Percentiles rank a stretch among this genome's conserved stretches.
Evolutionary conservation across 2,797 vertebrate species (phyloP).

Genomic region (Pipistrellus pipistrellus): DNA sequence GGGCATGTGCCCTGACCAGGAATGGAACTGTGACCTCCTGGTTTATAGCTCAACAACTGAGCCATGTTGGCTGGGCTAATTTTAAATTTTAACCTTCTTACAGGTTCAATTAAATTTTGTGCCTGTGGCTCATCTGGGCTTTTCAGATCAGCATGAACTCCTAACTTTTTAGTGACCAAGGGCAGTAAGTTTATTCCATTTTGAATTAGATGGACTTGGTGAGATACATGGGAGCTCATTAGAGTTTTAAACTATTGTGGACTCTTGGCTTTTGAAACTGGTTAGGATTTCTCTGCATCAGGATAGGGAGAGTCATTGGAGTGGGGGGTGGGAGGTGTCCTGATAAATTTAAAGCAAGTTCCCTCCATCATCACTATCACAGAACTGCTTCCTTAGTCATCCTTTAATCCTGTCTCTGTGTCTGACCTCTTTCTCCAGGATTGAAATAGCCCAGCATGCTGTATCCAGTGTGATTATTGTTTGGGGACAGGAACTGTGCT

Average conservation of each 20-base stretch:
- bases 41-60: too few species aligned
- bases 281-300: not conserved
- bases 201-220: conserved; percentile 18
- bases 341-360: conserved; percentile 9
- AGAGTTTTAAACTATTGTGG: not conserved
- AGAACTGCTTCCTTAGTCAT: conserved; percentile 61
- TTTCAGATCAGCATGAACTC: not conserved
- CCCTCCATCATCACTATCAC: not conserved
- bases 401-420: conserved; percentile 54
- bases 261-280: not conserved
- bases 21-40: too few species aligned
- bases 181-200: not conserved
- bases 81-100: conserved; percentile 8
- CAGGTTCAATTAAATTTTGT: conserved; percentile 16
- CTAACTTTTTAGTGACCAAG: conserved; percentile 11
- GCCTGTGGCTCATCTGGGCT: conserved; percentile 4
- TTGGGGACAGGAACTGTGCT: conserved; percentile 40
- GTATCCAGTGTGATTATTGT: conserved; percentile 9
- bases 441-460: conserved; percentile 67
- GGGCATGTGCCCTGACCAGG: too few species aligned
- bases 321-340: not conserved
- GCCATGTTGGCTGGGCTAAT: not conserved
- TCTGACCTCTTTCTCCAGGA: conserved; percentile 68
- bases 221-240: not conserved
- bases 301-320: conserved; percentile 43